Base-by-base conservation (phyloP, 2,113 vertebrate genomes). In the Irena cyanogastra region DNA sequence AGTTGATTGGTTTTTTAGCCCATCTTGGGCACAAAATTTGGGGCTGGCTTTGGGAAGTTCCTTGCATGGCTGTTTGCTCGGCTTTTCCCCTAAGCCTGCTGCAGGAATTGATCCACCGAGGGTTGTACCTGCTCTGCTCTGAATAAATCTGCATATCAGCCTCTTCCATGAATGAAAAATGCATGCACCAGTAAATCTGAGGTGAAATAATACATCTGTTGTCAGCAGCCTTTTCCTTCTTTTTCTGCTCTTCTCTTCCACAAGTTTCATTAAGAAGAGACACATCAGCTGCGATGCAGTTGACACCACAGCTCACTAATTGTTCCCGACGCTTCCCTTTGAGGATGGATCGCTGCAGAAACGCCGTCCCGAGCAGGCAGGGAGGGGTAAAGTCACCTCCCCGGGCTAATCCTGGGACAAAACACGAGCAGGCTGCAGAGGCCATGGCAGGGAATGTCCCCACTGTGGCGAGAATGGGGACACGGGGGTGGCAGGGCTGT, bases 211-310 rank as follows among this genome's bases (percentile, higher is more conserved):
- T 69, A 92, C 72, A 42, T 83, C 60, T 76, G 60, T 78, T 85
- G 86, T 95, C 97, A 93, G 93, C 93, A 52, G 59, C 88, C 71
- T 74, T 47, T 53, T 37, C 33, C 9, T 42, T 88, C 49, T 57
- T 42, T 70, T 41, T 5, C 10, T 4, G 16, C 41, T 12, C 3
- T 71, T 45, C 49, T 85, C 30, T 82, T 89, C 63, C 56, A 50
- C 4, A 16, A 83, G 78, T 79, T 89, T 93, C 91, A 84, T 93
- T 96, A 96, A 89, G 79, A 41, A 85, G 92, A 96, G 87, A 87
- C 41, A 6, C 49, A 92, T 66, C 12, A 2, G 30, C 90, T 35
- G 85, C 35, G 88, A 95, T 89, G 19, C 94, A 96, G 93, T 72
- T 78, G 94, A 85, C 65, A 61, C 68, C 87, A 64, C 14, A 4